A percentile compares a stretch with the other conserved stretches of the same genome.
These are phyloP conservation scores for Capitella teleta DNA, from an alignment of 1,140 invertebrate species.

Conservation along the genomic window DNA sequence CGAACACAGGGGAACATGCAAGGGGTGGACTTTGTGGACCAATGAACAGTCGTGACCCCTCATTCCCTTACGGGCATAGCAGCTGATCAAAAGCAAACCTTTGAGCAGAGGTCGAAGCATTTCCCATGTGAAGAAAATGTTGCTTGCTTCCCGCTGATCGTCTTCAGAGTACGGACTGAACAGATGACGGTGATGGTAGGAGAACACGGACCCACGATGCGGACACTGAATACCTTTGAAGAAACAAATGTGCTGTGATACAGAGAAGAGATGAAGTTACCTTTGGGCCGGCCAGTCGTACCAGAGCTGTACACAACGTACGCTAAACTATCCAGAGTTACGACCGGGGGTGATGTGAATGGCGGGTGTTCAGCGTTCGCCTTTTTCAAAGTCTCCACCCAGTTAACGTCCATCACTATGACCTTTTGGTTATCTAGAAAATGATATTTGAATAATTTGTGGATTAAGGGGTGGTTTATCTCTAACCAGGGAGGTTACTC, in stretches of 20 bases:
- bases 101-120: constrained; percentile 41
- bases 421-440: background rate
- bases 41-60: too few relatives aligned
- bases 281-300: constrained; percentile 50
- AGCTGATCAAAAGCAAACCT: too few relatives aligned
- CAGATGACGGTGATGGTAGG: constrained; percentile 37
- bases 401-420: constrained; percentile 16
- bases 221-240: constrained; percentile 41
- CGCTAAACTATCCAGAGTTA: constrained; percentile 40
- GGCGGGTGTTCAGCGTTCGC: constrained; percentile 11
- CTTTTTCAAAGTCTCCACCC: constrained; percentile 19
- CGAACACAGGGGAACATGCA: too few relatives aligned
- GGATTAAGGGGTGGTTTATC: background rate
- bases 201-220: constrained; percentile 43
- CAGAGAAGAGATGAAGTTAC: constrained; percentile 13
- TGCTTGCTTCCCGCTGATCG: constrained; percentile 39
- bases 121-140: constrained; percentile 46
- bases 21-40: too few relatives aligned
- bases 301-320: constrained; percentile 47
- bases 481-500: constrained; percentile 20
- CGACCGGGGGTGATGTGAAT: constrained; percentile 5
- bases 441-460: background rate
- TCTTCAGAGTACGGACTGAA: constrained; percentile 33
- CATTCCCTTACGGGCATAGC: too few relatives aligned
- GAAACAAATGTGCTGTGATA: background rate